phyloP scores from a whole-genome alignment of 2,888 invertebrate species.

The Lithophane ornitopus region DNA sequence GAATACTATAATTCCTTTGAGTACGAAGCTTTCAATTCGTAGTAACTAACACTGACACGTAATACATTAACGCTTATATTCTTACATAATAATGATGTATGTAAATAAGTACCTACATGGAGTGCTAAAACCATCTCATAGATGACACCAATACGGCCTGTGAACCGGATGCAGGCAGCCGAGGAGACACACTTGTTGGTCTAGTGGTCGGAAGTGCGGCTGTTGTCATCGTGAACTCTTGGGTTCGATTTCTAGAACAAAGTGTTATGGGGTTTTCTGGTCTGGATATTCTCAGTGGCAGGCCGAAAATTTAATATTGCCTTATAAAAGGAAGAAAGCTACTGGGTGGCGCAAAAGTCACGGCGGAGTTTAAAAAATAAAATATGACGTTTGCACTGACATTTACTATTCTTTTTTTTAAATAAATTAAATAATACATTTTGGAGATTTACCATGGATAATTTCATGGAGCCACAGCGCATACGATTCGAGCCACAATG shows the following conservation, averaged over 20 bases:
- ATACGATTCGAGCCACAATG: too few relatives aligned
- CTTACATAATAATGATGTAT: slow-evolving; percentile 48
- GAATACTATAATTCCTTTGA: slow-evolving; percentile 2
- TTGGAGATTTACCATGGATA: too few relatives aligned
- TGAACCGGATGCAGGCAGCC: slow-evolving; percentile 39
- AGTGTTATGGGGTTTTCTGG: background rate
- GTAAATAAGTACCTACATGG: slow-evolving; percentile 20
- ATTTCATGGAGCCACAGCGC: too few relatives aligned
- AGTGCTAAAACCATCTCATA: slow-evolving; percentile 38
- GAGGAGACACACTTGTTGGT: background rate
- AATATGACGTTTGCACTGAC: too few relatives aligned
- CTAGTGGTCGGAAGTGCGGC: background rate
- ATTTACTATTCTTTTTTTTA: too few relatives aligned
- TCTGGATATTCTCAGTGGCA: background rate
- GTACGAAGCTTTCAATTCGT: background rate
- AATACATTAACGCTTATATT: slow-evolving; percentile 25
- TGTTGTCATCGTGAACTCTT: background rate
- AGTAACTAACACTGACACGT: slow-evolving; percentile 17
- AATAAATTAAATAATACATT: too few relatives aligned
- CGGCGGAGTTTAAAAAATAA: too few relatives aligned
- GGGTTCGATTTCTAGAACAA: background rate
- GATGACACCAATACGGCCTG: slow-evolving; percentile 46
- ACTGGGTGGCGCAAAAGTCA: too few relatives aligned
- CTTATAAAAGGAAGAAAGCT: background rate
- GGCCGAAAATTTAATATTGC: background rate